Conservation (phyloP, 2,888 invertebrate genomes). For the Agrotis ipsilon region DNA sequence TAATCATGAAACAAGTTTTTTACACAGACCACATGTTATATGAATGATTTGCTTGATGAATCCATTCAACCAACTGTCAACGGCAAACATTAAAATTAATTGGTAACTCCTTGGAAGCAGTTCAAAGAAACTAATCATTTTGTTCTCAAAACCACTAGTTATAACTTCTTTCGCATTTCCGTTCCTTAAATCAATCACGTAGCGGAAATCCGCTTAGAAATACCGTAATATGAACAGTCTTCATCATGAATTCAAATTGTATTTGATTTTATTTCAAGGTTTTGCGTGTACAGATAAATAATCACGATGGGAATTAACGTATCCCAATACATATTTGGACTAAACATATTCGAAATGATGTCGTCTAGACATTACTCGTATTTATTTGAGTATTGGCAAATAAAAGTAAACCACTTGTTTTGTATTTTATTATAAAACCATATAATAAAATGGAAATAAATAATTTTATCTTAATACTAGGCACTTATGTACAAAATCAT, state of each 20-base stretch:
- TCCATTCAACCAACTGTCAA: constrained; percentile 32
- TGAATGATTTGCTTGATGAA: constrained; percentile 25
- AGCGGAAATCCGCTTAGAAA: background rate
- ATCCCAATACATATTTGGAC: background rate
- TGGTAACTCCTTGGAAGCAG: constrained; percentile 15
- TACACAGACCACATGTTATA: constrained; percentile 17
- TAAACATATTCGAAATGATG: background rate
- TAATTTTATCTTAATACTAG: constrained; percentile 85
- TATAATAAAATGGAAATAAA: constrained; percentile 88
- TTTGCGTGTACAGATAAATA: background rate
- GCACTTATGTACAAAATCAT: constrained; percentile 85
- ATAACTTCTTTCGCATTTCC: too few relatives aligned
- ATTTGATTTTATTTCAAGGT: background rate
- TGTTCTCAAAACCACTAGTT: too few relatives aligned
- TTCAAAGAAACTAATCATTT: constrained; percentile 5
- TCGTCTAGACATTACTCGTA: background rate
- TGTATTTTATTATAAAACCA: constrained; percentile 85
- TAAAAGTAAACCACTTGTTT: constrained; percentile 63
- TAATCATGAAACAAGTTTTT: constrained; percentile 37
- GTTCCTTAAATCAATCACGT: background rate
- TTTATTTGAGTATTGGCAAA: background rate
- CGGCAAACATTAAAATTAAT: constrained; percentile 28
- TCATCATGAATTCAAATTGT: background rate
- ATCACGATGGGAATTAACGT: background rate
- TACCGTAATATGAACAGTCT: background rate